phyloP scores from a whole-genome alignment of 2,113 vertebrate genomes.

The Enhydra lutris region DNA sequence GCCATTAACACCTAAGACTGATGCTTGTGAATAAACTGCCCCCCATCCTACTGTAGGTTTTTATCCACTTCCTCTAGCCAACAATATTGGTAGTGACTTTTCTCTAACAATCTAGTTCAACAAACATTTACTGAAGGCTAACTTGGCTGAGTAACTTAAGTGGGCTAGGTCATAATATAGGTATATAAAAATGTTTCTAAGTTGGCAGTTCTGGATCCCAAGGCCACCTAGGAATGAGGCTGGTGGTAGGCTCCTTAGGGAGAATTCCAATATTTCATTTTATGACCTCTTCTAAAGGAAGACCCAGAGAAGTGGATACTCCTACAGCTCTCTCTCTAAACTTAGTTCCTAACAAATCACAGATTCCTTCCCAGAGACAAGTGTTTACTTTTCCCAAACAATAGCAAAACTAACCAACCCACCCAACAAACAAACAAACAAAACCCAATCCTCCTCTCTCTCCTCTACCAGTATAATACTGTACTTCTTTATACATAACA shows the following conservation, averaged over 20 bases:
- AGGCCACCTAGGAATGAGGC: background rate
- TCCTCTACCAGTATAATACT: background rate
- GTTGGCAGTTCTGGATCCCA: background rate
- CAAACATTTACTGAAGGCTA: background rate
- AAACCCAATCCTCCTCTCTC: too few relatives aligned
- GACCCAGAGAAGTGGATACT: background rate
- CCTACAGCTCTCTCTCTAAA: background rate
- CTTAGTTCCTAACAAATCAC: background rate
- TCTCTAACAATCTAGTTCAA: constrained; percentile 2
- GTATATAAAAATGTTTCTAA: background rate
- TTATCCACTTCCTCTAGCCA: background rate
- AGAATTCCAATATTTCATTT: background rate
- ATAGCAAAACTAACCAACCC: background rate
- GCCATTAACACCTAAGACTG: background rate
- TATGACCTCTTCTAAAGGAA: background rate
- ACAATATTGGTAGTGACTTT: background rate
- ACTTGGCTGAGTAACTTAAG: background rate
- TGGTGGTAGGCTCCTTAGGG: background rate
- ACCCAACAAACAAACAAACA: too few relatives aligned
- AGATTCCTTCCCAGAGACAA: background rate
- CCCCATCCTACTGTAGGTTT: background rate
- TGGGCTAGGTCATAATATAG: background rate
- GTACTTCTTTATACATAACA: background rate
- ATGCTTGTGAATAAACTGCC: background rate
- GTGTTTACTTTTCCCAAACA: background rate